Percentiles rank a stretch among this genome's conserved stretches.
phyloP scores from a whole-genome alignment of 2,888 invertebrate genomes.

The Chloroclysta siterata region DNA sequence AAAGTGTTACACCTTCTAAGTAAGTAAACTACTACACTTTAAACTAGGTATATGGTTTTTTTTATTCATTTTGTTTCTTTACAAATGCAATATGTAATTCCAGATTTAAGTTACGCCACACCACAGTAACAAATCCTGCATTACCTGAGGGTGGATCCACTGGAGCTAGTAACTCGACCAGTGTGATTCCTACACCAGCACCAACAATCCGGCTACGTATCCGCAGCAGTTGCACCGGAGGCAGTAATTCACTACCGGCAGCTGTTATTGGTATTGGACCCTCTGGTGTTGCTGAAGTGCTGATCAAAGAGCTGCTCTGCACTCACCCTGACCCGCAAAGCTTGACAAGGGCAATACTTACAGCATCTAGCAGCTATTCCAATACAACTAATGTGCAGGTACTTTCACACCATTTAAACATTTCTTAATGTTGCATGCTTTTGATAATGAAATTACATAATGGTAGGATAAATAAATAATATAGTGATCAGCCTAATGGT shows the following conservation, averaged over 20 bases:
- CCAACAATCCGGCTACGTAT: slow-evolving; percentile 65
- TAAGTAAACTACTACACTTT: slow-evolving; percentile 45
- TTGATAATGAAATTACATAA: not conserved
- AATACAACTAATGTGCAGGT: slow-evolving; percentile 77
- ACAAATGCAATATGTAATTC: slow-evolving; percentile 27
- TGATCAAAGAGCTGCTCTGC: slow-evolving; percentile 76
- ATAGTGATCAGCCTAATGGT: no score
- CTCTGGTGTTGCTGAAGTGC: slow-evolving; percentile 69
- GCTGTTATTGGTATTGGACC: slow-evolving; percentile 67
- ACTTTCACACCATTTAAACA: not conserved
- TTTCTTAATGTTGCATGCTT: not conserved
- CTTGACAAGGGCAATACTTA: slow-evolving; percentile 79
- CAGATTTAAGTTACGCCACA: slow-evolving; percentile 83
- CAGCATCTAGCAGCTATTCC: slow-evolving; percentile 81
- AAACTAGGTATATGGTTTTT: not conserved
- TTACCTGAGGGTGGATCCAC: slow-evolving; percentile 79
- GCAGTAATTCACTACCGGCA: slow-evolving; percentile 65
- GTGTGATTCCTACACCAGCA: slow-evolving; percentile 56
- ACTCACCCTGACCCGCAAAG: slow-evolving; percentile 81
- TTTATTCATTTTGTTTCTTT: not conserved
- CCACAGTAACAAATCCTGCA: slow-evolving; percentile 77
- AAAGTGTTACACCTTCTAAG: slow-evolving; percentile 88
- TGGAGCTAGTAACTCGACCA: slow-evolving; percentile 65
- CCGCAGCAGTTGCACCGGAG: slow-evolving; percentile 71
- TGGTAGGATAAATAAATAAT: no score